Evolutionary conservation across 2,113 vertebrate genomes (phyloP).

Genomic region (Stigmatopora nigra): DNA sequence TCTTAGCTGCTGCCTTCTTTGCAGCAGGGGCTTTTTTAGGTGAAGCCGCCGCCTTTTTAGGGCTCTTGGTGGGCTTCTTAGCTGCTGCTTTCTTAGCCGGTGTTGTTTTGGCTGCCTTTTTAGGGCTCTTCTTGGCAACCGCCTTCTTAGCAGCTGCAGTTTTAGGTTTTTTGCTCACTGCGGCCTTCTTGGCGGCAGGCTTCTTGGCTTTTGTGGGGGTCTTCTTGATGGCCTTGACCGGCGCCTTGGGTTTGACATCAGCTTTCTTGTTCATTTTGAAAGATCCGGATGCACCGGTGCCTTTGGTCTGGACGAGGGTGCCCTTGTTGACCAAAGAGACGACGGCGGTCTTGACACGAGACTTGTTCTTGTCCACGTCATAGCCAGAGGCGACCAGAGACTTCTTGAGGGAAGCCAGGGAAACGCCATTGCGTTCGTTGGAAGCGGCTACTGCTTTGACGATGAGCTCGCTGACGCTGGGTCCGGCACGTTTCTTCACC

Average conservation of each 20-base stretch:
- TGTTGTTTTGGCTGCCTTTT: neutral
- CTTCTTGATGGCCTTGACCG: neutral
- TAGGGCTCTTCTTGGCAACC: neutral
- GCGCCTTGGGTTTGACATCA: neutral
- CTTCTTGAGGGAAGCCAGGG: slow-evolving; percentile 14
- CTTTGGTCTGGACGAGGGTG: slow-evolving; percentile 1
- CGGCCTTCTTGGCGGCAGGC: neutral
- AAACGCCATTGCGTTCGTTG: slow-evolving; percentile 17
- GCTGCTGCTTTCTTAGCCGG: neutral
- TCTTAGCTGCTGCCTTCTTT: slow-evolving; percentile 8
- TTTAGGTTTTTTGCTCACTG: neutral
- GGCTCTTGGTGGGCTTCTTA: neutral
- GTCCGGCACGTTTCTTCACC: neutral
- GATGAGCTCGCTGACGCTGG: slow-evolving; percentile 22
- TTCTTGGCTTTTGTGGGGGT: neutral
- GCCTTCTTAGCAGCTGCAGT: slow-evolving; percentile 1
- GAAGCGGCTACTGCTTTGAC: slow-evolving; percentile 24
- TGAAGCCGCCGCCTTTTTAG: neutral
- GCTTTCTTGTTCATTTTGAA: slow-evolving; percentile 8
- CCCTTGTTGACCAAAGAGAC: neutral
- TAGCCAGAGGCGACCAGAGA: slow-evolving; percentile 12
- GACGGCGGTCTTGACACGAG: slow-evolving; percentile 15
- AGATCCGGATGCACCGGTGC: slow-evolving; percentile 10
- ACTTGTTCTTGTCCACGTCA: slow-evolving; percentile 32
- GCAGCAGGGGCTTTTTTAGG: neutral